phyloP scores from a whole-genome alignment of 2,797 vertebrate species.

The Eulemur rubriventer region DNA sequence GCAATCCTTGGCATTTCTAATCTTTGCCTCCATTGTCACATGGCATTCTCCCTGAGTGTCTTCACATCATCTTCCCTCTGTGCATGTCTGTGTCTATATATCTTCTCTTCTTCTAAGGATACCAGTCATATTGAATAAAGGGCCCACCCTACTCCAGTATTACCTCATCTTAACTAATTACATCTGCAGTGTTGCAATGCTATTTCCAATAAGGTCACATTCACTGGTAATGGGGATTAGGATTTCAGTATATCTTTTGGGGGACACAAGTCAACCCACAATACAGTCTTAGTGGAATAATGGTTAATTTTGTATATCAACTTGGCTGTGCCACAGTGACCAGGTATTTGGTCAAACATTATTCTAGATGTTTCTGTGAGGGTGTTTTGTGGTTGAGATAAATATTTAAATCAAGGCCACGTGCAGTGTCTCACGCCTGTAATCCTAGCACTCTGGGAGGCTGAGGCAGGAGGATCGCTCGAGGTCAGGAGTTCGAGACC shows the following conservation, averaged over 20 bases:
- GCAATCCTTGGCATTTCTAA: background rate
- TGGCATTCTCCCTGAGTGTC: background rate
- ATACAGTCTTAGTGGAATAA: background rate
- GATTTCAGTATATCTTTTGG: background rate
- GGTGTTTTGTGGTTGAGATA: background rate
- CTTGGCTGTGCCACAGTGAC: background rate
- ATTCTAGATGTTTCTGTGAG: background rate
- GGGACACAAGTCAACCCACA: background rate
- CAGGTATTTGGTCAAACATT: background rate
- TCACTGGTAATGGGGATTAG: background rate
- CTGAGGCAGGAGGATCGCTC: rapidly evolving
- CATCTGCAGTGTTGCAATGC: background rate
- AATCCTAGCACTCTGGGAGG: too few relatives aligned
- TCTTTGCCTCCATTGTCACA: background rate
- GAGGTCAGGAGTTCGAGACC: too few relatives aligned
- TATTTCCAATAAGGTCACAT: background rate
- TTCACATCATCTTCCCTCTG: background rate
- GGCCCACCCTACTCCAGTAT: background rate
- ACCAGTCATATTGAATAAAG: background rate
- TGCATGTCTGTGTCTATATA: background rate
- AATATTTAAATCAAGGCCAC: background rate
- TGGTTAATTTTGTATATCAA: slow-evolving; percentile 30
- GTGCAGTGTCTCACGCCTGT: too few relatives aligned
- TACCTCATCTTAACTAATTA: background rate
- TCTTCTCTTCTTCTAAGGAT: background rate